Conservation (phyloP, 2,888 invertebrate species). For the Cataglyphis cursor region DNA sequence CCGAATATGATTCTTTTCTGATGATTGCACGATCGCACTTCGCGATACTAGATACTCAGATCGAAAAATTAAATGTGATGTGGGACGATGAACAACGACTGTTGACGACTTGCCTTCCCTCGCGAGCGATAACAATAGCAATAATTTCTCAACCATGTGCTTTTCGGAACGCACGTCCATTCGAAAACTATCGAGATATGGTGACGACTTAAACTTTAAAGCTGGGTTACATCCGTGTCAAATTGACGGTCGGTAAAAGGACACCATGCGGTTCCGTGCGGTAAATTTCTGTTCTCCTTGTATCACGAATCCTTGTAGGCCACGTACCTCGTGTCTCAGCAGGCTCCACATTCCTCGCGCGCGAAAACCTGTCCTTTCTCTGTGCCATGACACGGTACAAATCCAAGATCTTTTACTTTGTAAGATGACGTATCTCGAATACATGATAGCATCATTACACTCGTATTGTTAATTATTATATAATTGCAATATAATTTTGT, state of each 20-base stretch:
- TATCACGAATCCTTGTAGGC: slow-evolving; percentile 33
- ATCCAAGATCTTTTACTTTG: not conserved
- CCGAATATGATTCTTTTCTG: not conserved
- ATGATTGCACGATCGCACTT: not conserved
- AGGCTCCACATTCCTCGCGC: not conserved
- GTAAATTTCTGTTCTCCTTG: slow-evolving; percentile 51
- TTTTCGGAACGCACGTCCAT: not conserved
- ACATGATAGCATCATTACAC: not conserved
- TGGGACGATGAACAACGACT: not conserved
- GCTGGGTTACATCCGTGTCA: slow-evolving; percentile 29
- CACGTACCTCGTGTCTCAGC: slow-evolving; percentile 14
- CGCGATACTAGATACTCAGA: not conserved
- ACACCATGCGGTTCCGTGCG: slow-evolving; percentile 54
- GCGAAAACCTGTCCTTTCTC: slow-evolving; percentile 5
- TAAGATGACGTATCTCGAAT: not conserved
- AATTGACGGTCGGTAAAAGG: slow-evolving; percentile 70
- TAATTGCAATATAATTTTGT: not conserved
- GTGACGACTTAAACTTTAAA: slow-evolving; percentile 10
- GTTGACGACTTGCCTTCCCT: not conserved
- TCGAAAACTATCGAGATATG: not conserved
- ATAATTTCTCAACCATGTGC: not conserved
- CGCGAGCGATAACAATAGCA: not conserved
- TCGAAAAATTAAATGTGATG: not conserved
- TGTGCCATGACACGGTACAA: not conserved
- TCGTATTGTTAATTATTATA: not conserved